phyloP scores from a whole-genome alignment of 2,113 vertebrate genomes.

The Sus scrofa region T2T-Sscrofa CM000817.6:122022001-122022500 shows the following conservation, averaged over 20 bases:
- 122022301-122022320: background rate
- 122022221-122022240: background rate
- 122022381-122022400: background rate
- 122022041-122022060: background rate
- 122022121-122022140: background rate
- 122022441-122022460: background rate
- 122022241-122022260: background rate
- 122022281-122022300: background rate
- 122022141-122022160: background rate
- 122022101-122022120: background rate
- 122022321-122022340: background rate
- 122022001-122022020: background rate
- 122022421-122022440: background rate
- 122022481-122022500: background rate
- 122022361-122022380: background rate
- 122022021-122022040: background rate
- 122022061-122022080: background rate
- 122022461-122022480: background rate
- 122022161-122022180: background rate
- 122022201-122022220: background rate
- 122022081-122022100: background rate
- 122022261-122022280: background rate
- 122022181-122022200: background rate
- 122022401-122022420: background rate
- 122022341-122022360: background rate